Evolutionary conservation across 2,797 vertebrate species (phyloP).

Genomic region (Peromyscus aztecus): DNA sequence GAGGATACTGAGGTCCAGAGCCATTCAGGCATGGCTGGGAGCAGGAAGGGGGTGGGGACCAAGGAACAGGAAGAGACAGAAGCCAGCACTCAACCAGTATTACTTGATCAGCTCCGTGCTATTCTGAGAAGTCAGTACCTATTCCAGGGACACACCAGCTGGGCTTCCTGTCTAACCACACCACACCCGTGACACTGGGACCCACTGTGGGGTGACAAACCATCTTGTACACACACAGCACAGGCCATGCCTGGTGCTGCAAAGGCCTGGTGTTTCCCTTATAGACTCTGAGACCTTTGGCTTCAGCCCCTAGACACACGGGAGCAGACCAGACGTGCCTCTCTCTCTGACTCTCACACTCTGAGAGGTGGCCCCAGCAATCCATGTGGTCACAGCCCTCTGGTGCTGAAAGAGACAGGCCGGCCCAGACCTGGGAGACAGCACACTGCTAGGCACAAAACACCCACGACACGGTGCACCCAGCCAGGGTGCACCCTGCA

Average conservation of each 20-base stretch:
- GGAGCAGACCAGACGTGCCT: too few species aligned
- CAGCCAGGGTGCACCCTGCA: fast-evolving
- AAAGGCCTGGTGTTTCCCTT: background rate
- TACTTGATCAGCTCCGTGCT: background rate
- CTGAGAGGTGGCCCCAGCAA: fast-evolving
- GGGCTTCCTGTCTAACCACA: too few species aligned
- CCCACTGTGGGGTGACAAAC: too few species aligned
- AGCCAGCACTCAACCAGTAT: fast-evolving
- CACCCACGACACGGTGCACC: background rate
- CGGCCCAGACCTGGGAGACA: background rate
- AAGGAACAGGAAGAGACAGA: background rate
- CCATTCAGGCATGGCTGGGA: fast-evolving
- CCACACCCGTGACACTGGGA: background rate
- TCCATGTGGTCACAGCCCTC: background rate
- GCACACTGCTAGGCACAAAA: background rate
- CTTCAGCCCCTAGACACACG: background rate
- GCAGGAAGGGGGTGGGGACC: background rate
- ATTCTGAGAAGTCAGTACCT: background rate
- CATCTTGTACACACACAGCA: background rate
- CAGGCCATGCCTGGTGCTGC: fast-evolving
- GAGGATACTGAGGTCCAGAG: background rate
- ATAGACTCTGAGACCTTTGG: background rate
- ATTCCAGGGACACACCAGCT: background rate
- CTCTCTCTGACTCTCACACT: background rate
- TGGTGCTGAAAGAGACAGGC: background rate